phyloP scores from a whole-genome alignment of 2,888 invertebrate genomes.

The Amphimallon solstitiale region DNA sequence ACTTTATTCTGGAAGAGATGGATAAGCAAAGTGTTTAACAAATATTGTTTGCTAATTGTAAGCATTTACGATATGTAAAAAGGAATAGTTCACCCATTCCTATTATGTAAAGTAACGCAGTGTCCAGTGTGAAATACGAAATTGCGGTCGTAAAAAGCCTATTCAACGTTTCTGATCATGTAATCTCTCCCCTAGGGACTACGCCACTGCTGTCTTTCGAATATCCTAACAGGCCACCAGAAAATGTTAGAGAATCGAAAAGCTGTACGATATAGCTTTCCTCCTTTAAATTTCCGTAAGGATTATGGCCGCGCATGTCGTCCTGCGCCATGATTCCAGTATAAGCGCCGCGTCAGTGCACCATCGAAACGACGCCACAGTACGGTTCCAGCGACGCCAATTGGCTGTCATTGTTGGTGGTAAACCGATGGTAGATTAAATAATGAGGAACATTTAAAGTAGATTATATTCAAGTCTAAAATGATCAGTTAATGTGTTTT shows the following conservation, averaged over 20 bases:
- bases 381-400: constrained; percentile 50
- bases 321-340: constrained; percentile 49
- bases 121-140: too few species aligned
- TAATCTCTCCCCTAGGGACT: not conserved
- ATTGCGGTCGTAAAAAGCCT: too few species aligned
- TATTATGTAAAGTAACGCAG: too few species aligned
- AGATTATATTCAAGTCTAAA: not conserved
- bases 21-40: too few species aligned
- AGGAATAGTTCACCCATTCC: too few species aligned
- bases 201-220: not conserved
- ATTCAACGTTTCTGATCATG: not conserved
- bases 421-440: constrained; percentile 15
- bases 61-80: too few species aligned
- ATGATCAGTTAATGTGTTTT: too few species aligned
- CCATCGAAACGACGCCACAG: constrained; percentile 54
- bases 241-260: constrained; percentile 2
- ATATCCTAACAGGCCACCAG: not conserved
- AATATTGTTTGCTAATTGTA: too few species aligned
- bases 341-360: constrained; percentile 56
- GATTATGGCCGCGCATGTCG: constrained; percentile 48
- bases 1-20: too few species aligned
- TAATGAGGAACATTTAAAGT: constrained; percentile 1
- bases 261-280: not conserved
- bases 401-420: constrained; percentile 39
- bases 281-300: not conserved